A percentile compares a stretch with the other conserved stretches of the same genome.
Evolutionary conservation across 2,797 vertebrate species (phyloP).

Genomic region (Clarias platycephalus): DNA sequence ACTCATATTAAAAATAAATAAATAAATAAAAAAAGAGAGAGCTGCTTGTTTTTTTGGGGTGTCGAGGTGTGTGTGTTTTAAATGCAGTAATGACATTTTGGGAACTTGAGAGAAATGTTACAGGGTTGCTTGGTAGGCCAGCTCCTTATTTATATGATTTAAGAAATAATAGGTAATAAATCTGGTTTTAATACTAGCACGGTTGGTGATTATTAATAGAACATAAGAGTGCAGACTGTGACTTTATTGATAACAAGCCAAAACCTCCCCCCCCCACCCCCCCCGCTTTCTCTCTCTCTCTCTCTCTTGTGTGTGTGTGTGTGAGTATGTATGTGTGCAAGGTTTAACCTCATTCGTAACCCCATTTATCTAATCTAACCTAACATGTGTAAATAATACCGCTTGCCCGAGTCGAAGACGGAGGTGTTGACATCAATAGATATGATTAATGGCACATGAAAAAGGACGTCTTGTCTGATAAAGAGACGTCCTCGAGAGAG

Average conservation of each 20-base stretch:
- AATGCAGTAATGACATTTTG: background rate
- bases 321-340: background rate
- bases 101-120: background rate
- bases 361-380: constrained; percentile 31
- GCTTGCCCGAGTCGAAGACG: constrained; percentile 4
- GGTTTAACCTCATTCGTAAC: constrained; percentile 36
- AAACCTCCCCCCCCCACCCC: background rate
- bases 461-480: constrained; percentile 21
- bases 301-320: background rate
- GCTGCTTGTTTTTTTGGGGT: background rate
- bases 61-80: background rate
- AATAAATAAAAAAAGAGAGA: too few species aligned
- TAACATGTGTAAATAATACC: constrained; percentile 25
- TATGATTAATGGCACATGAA: constrained; percentile 20
- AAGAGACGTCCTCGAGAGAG: constrained; percentile 10
- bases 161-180: background rate
- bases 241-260: constrained; percentile 11
- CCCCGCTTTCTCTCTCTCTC: background rate
- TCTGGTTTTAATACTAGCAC: background rate
- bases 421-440: constrained; percentile 37
- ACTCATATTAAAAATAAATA: background rate
- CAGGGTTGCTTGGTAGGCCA: background rate
- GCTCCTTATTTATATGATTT: background rate
- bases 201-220: constrained; percentile 5
- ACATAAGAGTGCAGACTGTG: background rate